Conservation (phyloP, 1,140 invertebrate genomes). For the Polyergus mexicanus region DNA sequence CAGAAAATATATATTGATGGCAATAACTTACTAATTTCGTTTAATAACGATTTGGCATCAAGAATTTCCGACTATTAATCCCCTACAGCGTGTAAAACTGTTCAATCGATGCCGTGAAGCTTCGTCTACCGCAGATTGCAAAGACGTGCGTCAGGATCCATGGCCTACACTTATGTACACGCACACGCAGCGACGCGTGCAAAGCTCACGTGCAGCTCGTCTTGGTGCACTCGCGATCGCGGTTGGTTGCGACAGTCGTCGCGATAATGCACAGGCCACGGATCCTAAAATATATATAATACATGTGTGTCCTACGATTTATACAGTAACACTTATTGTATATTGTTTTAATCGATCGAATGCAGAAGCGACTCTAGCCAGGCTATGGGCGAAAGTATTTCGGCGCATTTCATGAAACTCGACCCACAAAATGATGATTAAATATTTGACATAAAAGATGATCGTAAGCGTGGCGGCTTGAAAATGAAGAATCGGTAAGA, state of each 20-base stretch:
- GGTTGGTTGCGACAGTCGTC: constrained; percentile 5
- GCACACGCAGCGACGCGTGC: neutral
- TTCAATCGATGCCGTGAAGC: constrained; percentile 38
- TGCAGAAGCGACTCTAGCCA: constrained; percentile 27
- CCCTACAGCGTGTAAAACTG: neutral
- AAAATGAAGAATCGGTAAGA: neutral
- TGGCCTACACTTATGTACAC: constrained; percentile 60
- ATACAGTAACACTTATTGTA: neutral
- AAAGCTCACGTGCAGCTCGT: constrained; percentile 39
- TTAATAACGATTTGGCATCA: neutral
- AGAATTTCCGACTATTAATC: neutral
- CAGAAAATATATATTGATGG: neutral
- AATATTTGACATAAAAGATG: neutral
- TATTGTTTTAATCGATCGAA: constrained; percentile 28
- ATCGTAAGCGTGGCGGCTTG: neutral
- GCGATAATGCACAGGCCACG: constrained; percentile 36
- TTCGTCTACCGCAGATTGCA: constrained; percentile 37
- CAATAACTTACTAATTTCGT: constrained; percentile 24
- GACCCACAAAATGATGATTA: neutral
- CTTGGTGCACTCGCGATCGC: constrained; percentile 34
- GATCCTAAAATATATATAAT: constrained; percentile 51
- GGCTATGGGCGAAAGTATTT: constrained; percentile 5
- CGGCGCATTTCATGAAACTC: constrained; percentile 20
- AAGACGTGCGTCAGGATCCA: constrained; percentile 52
- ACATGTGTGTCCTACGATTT: constrained; percentile 21